Conservation (phyloP, 1,140 invertebrate species). For the Anagrus nilaparvatae region DNA sequence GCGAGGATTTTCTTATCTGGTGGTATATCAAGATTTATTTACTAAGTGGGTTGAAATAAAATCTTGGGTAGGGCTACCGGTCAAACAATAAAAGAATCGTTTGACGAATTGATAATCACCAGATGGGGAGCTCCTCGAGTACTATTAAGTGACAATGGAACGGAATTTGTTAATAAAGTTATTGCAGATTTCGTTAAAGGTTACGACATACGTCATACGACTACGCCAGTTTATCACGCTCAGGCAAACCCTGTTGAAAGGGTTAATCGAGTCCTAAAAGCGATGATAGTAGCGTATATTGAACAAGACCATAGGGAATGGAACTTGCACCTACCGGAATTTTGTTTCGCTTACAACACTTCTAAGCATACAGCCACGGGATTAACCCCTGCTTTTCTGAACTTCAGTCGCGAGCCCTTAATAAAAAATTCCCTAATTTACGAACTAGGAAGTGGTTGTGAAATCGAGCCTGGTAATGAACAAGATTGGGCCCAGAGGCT, state of each 20-base stretch:
- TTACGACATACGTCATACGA: neutral
- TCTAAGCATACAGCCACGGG: constrained; percentile 1
- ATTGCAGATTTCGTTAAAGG: neutral
- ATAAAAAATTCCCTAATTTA: too few species aligned
- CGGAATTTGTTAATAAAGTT: constrained; percentile 7
- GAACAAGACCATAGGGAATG: neutral
- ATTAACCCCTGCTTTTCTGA: constrained; percentile 7
- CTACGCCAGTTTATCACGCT: constrained; percentile 1
- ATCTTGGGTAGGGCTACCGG: too few species aligned
- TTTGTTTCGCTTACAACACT: constrained; percentile 3
- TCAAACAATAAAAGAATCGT: too few species aligned
- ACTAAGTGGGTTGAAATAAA: constrained; percentile 13
- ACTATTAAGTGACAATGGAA: constrained; percentile 10
- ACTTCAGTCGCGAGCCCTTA: constrained; percentile 7
- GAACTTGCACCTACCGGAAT: constrained; percentile 4
- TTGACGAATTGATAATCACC: too few species aligned
- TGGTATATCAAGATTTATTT: constrained; percentile 14
- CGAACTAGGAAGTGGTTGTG: too few species aligned
- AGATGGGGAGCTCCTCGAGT: constrained; percentile 11
- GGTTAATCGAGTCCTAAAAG: constrained; percentile 3
- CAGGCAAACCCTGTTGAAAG: constrained; percentile 7
- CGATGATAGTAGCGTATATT: neutral
- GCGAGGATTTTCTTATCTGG: constrained; percentile 1
- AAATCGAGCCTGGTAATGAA: too few species aligned
- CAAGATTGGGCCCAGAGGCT: too few species aligned